Evolutionary conservation across 2,888 invertebrate genomes (phyloP), one percentile per base, ranked within the genome.

Genomic region (Ypsolopha scabrella): DNA sequence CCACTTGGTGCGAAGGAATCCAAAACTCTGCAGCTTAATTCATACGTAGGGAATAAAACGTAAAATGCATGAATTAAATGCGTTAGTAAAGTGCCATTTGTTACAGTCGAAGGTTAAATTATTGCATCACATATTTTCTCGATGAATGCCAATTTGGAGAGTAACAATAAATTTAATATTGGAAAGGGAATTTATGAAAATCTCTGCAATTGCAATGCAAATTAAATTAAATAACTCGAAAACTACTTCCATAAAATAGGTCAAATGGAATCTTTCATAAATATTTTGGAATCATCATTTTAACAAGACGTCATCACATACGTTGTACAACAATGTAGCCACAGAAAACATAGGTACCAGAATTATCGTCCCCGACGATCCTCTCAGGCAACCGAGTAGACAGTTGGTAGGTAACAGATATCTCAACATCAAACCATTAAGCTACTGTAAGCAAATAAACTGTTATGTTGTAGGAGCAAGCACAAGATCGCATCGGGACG

Each of bases 401-500:
- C n/a, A n/a, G n/a, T n/a, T n/a, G n/a, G n/a, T n/a, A 68, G 70
- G 72, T 52, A 63, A 57, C 62, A 65, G 66, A 67, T 72, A 70
- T 58, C 62, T 63, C 70, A 74, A 76, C 77, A 67, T 74, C 78
- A 78, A 77, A 78, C 80, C 74, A 78, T 82, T 78, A 74, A 68
- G 79, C 80, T 75, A 70, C 75, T 63, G 74, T 67, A 64, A 60
- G 68, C 65, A 59, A 61, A 64, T 67, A 70, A 65, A 66, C 65
- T 61, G 61, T 67, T 69, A 70, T 67, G 77, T 68, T 78, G 69
- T 73, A 69, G 68, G n/a, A 45, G 64, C 63, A 55, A 58, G 62
- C 63, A 61, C 39, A 24, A 78, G 87, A 87, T 87, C 76, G 70
- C 76, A 87, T 87, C 87, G 71, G 59, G 81, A 78, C 82, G 74